A percentile compares a stretch with the other conserved stretches of the same genome.
Evolutionary conservation across 2,113 vertebrate species (phyloP).

Genomic region (Ginglymostoma cirratum): DNA sequence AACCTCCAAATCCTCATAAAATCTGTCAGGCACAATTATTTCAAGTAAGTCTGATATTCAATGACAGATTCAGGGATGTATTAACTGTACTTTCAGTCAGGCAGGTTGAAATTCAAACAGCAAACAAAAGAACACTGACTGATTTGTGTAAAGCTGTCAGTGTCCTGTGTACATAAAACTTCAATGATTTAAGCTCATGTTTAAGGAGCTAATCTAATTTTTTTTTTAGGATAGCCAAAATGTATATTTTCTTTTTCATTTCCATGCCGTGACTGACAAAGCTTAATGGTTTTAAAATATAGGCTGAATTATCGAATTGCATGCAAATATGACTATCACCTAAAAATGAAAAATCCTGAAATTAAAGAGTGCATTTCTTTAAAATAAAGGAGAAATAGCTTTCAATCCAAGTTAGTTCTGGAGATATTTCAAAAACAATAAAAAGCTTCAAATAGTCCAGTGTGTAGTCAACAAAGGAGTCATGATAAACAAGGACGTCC

Average conservation of each 20-base stretch:
- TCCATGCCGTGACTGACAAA: neutral
- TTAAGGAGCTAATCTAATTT: neutral
- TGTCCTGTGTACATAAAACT: neutral
- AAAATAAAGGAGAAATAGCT: neutral
- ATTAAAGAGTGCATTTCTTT: neutral
- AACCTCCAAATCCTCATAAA: neutral
- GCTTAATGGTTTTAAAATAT: neutral
- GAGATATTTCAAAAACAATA: neutral
- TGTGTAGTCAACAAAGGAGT: neutral
- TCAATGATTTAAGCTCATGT: neutral
- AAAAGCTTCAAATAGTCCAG: conserved; percentile 1
- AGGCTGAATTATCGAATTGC: neutral
- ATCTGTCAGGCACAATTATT: neutral
- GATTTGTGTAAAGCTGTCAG: neutral
- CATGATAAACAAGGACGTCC: neutral
- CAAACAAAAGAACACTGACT: no score
- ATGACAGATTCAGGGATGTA: neutral
- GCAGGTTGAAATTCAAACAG: no score
- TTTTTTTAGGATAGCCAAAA: neutral
- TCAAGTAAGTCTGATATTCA: neutral
- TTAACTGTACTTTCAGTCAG: no score
- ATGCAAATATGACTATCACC: neutral
- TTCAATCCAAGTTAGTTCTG: neutral
- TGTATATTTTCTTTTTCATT: neutral
- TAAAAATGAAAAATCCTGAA: neutral